Conservation (phyloP, 1,140 invertebrate species). For the Caenorhabditis remanei region DNA sequence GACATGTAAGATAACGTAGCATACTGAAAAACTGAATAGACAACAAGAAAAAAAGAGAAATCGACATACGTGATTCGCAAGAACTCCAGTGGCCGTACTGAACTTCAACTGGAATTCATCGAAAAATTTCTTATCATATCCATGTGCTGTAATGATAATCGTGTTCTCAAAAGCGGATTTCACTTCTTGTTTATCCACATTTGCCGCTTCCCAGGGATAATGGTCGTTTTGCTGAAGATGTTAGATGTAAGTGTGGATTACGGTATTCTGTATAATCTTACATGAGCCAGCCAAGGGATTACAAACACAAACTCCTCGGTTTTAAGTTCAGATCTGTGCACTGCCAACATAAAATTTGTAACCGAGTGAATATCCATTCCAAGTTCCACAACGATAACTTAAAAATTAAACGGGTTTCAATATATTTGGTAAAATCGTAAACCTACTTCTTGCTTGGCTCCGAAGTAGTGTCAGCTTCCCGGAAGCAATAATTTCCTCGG, state of each 20-base stretch:
- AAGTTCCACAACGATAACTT: constrained; percentile 74
- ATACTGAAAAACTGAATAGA: constrained; percentile 69
- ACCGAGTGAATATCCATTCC: constrained; percentile 77
- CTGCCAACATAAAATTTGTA: constrained; percentile 73
- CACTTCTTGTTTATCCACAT: constrained; percentile 76
- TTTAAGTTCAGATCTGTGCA: constrained; percentile 72
- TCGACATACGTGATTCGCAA: constrained; percentile 72
- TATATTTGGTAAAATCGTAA: not conserved
- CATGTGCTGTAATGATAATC: constrained; percentile 77
- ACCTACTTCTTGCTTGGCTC: constrained; percentile 72
- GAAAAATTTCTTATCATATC: constrained; percentile 77
- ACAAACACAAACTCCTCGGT: constrained; percentile 75
- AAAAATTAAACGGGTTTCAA: constrained; percentile 25
- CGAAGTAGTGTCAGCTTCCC: constrained; percentile 72
- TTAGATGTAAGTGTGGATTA: not conserved
- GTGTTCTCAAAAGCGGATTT: constrained; percentile 73
- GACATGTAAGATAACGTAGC: constrained; percentile 76
- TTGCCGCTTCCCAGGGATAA: constrained; percentile 77
- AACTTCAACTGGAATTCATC: constrained; percentile 76
- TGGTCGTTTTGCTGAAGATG: constrained; percentile 75
- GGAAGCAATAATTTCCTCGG: constrained; percentile 76
- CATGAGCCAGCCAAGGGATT: constrained; percentile 76
- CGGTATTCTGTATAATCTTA: constrained; percentile 54
- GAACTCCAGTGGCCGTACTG: constrained; percentile 73
- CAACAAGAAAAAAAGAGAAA: not conserved